Base-by-base conservation (phyloP, 2,113 vertebrate genomes). In the Neolamprologus toae region DNA sequence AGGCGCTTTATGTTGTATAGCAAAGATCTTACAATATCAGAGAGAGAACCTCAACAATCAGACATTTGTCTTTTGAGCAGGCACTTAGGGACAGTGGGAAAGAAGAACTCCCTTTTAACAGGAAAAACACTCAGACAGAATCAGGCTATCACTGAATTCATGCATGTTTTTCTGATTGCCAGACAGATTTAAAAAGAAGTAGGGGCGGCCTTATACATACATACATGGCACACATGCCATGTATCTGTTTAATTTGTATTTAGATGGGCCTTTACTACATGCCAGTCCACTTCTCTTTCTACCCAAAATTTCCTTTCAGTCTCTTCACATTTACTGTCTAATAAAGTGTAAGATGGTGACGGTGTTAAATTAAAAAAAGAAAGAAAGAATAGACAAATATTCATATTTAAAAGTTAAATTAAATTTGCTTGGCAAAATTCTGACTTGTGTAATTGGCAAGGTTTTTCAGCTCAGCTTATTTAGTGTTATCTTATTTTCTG, bases 201-300 rank as follows among this genome's bases (percentile, higher is more conserved):
- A 16, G 14, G 42, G 14, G 21, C 0, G 0, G 16, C 42, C 71
- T 76, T 28, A 47, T 73, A 28, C 57, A 33, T 61, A 31, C 16
- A 7, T 33, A 0, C 26, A 16, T 31, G 14, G 40, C 40, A 17
- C 40, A 76, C 23, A 47, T 76, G 3, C 16, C 42, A 8, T 42
- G 1, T 6, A 16, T 47, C 42, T 19, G 71, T 19, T 47, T 28
- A 49, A 11, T 13, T 49, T 1, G 2, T 26, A 19, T 76, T 47
- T 73, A 42, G 0, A 23, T 26, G n/a, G 42, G 0, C 9, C 23
- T 76, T 76, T 76, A 47, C 42, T 76, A 3, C 0, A 19, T 49
- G 71, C 73, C 26, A n/a, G 10, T 49, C 45, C 1, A 28, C 73
- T 49, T 8, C 71, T 78, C 10, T n/a, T 49, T 78, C 16, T 49